phyloP scores from a whole-genome alignment of 2,113 vertebrate species.

The Pyrgilauda ruficollis region DNA sequence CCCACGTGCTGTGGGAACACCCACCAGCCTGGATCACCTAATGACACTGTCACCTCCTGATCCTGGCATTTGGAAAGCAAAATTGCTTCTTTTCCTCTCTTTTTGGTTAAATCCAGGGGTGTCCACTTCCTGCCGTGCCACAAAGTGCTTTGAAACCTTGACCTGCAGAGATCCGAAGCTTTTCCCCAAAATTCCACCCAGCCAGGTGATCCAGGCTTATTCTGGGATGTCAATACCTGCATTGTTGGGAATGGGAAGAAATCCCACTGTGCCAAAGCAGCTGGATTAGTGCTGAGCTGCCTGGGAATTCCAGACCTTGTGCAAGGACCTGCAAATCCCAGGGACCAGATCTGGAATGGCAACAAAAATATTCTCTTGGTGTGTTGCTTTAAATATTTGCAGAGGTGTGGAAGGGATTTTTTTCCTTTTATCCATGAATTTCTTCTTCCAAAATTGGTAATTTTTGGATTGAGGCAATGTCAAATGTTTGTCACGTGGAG shows the following conservation, averaged over 20 bases:
- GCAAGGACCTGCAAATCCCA: not conserved
- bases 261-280: not conserved
- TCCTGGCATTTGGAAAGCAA: not conserved
- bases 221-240: not conserved
- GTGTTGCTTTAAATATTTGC: not conserved
- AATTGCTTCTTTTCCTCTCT: not conserved
- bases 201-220: not conserved
- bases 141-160: not conserved
- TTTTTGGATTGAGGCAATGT: not conserved
- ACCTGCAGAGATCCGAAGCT: not conserved
- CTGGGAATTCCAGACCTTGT: not conserved
- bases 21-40: not conserved
- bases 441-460: not conserved
- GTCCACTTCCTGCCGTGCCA: not conserved
- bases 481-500: not conserved
- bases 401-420: not conserved
- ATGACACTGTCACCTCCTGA: constrained; percentile 4
- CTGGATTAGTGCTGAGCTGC: not conserved
- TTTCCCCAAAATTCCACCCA: not conserved
- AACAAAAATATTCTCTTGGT: accelerated
- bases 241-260: not conserved
- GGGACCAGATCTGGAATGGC: not conserved
- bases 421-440: accelerated
- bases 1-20: not conserved
- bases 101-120: not conserved